Base-by-base conservation (phyloP, 2,888 invertebrate genomes). In the Eupeodes latifasciatus region DNA sequence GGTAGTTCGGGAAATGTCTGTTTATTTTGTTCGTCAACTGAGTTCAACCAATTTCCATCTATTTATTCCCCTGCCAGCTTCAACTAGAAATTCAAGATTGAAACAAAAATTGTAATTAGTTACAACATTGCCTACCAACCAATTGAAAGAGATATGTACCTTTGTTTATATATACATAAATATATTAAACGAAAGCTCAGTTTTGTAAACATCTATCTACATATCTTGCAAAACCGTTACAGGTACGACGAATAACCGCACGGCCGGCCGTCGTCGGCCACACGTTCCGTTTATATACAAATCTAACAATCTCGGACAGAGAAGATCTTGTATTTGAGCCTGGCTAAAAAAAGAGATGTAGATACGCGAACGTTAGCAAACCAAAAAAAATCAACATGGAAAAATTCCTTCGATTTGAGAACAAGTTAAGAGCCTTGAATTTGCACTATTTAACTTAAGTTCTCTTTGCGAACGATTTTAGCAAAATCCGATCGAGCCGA, bases 391-490 rank as follows among this genome's bases (percentile, higher is more conserved):
- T 14, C 44, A 57, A 57, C 19, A 57, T 12, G 19, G 40, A 71
- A 55, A 40, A 59, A 61, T 66, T 79, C 59, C 64, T 76, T 72
- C 66, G 57, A 49, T 47, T 57, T 74, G 74, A 75, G 81, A 88
- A 81, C 81, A 59, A 85, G 81, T 85, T 88, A 88, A 88, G 88
- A 88, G 88, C 72, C 51, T 81, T 72, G 64, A 49, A 67, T 78
- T 85, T 84, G 87, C 87, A 84, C 76, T 81, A 83, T 66, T 76
- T 76, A 83, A 36, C 36, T 36, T 40, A 40, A 9, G 76, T 77
- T 84, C 87, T 84, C 87, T 85, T 81, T 75, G 53, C 66, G 44
- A 61, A 5, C 84, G 72, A 59, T 76, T 76, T 87, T 40, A 76
- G 66, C 49, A 71, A 44, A 79, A 59, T 59, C 44, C 59, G 67